A percentile compares a stretch with the other conserved stretches of the same genome.
phyloP scores from a whole-genome alignment of 2,113 vertebrate species.

The Oncorhynchus nerka region DNA sequence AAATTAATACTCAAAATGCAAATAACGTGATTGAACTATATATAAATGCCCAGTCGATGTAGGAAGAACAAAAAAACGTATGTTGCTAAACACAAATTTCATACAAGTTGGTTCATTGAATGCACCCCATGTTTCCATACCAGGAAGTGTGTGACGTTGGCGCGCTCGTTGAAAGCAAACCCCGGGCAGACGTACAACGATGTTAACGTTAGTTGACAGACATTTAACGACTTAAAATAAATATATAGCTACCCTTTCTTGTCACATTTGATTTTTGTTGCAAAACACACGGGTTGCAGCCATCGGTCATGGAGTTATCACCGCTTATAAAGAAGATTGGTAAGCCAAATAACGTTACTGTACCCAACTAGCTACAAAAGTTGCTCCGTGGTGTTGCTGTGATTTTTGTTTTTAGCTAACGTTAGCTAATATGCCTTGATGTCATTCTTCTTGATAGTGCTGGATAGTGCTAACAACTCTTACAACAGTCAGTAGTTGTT shows the following conservation, averaged over 20 bases:
- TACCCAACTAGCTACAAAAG: neutral
- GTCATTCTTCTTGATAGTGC: too few relatives aligned
- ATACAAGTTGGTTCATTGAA: too few relatives aligned
- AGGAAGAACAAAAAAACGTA: too few relatives aligned
- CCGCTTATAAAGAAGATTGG: conserved; percentile 82
- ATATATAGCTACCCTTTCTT: neutral
- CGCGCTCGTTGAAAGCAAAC: conserved; percentile 75
- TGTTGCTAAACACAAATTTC: too few relatives aligned
- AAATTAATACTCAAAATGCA: too few relatives aligned
- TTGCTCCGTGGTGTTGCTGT: neutral
- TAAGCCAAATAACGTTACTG: conserved; percentile 49
- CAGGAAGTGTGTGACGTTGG: conserved; percentile 69
- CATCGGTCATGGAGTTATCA: conserved; percentile 70
- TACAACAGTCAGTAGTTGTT: too few relatives aligned
- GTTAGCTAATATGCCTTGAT: too few relatives aligned
- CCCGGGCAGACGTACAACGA: conserved; percentile 26
- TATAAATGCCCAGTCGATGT: too few relatives aligned
- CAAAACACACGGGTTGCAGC: neutral
- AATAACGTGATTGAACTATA: too few relatives aligned
- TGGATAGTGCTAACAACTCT: too few relatives aligned
- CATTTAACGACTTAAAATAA: neutral
- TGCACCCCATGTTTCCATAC: neutral
- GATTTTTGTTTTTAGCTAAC: neutral
- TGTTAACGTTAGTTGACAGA: conserved; percentile 37
- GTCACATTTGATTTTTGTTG: neutral